Evolutionary conservation across 2,113 vertebrate species (phyloP).

Genomic region (Proteles cristata): DNA sequence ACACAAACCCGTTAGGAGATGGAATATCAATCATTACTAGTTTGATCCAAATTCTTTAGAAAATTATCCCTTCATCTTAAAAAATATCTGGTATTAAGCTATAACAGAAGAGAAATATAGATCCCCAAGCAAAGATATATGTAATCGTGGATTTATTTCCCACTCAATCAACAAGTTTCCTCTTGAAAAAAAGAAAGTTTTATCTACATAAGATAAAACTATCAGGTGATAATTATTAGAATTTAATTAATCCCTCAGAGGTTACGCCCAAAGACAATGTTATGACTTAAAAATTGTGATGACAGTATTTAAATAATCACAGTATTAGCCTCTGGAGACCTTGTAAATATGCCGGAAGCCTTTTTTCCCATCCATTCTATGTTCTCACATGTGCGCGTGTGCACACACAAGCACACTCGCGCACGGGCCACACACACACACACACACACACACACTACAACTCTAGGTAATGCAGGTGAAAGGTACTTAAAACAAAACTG

Average conservation of each 20-base stretch:
- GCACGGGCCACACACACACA: background rate
- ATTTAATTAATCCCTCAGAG: background rate
- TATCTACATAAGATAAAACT: background rate
- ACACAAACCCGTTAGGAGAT: background rate
- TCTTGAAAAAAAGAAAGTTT: background rate
- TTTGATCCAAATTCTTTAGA: background rate
- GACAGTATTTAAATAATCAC: background rate
- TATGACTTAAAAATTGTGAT: background rate
- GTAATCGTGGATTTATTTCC: background rate
- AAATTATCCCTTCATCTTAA: background rate
- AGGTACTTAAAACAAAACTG: background rate
- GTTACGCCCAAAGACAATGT: background rate
- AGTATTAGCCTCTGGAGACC: background rate
- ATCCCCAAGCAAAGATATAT: background rate
- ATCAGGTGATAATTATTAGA: background rate
- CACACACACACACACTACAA: background rate
- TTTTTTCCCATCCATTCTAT: background rate
- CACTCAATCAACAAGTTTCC: background rate
- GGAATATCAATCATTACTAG: background rate
- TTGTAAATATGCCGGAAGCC: background rate
- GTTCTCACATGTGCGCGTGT: background rate
- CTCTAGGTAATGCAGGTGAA: background rate
- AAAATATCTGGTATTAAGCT: background rate
- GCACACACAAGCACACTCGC: background rate
- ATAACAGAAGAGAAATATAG: background rate